Base-by-base conservation (phyloP, 1,140 invertebrate genomes). In the Teleopsis dalmanni region DNA sequence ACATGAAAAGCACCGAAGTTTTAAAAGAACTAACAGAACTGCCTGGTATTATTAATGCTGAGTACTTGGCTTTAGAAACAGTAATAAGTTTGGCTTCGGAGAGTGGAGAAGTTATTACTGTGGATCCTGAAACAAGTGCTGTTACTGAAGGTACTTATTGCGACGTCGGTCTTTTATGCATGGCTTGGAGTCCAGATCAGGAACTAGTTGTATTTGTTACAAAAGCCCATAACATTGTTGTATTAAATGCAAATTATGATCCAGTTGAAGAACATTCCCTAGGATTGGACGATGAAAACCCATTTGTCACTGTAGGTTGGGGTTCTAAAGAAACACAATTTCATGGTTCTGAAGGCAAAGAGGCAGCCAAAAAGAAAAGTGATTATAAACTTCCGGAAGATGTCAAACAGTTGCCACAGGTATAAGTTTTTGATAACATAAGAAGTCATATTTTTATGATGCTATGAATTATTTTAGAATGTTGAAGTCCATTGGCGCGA, bases 261-360 rank as follows among this genome's bases (percentile, higher is more conserved):
- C 60, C 72, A 9, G 63, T 79, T 3, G 65, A 58, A 26, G 73
- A 81, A 59, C 59, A 75, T 37, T 64, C 93, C 2, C 62, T 79
- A 22, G 69, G 55, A 2, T 57, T 55, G 3, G 84, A 85, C 73
- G 84, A 85, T 23, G 80, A 87, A 62, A 81, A 83, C 50, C 73
- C 88, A 63, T 85, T 89, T 61, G 76, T 95, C 4, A 90, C 82
- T 56, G 85, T 94, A 51, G 92, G 93, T 22, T 96, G 92, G 93
- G 93, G 93, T 1, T 91, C 87, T 52, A 95, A 94, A 65, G 88
- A 93, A 73, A 96, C 93, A 7, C 92, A 95, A 57, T 97, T 96
- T 71, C 91, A 95, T 74, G 92, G 93, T 3, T 84, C 85, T 2
- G 85, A 81, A 62, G 91, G 91, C 8, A 94, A 93, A 73, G 71